Base-by-base conservation (phyloP, 2,888 invertebrate genomes). In the Podotricha telesiphe region DNA sequence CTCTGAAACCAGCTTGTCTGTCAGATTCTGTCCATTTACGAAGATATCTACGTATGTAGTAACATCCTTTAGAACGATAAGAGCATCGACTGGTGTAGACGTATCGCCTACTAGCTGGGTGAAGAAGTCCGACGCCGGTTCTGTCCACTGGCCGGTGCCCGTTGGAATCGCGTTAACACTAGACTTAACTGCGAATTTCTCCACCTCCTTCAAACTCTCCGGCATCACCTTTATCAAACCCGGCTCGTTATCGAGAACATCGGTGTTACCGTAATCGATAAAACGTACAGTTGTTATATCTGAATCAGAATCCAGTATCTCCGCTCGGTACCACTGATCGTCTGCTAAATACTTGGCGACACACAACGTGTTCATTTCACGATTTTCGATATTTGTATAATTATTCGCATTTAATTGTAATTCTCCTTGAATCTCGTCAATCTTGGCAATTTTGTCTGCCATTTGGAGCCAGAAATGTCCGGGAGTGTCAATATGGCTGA, bases 311-410 rank as follows among this genome's bases (percentile, higher is more conserved):
- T 97, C 97, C 50, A 98, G 94, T 10, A 99, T 96, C 81, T 95
- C 95, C 0, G 98, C 99, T 69, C 99, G 94, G 85, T 99, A 99
- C 99, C 99, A 99, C 73, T 95, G 94, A 50, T 96, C 95, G 81
- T 99, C 98, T 1, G 95, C 95, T 0, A 95, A 94, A 84, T 97
- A 98, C 79, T 96, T 95, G 0, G 98, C 98, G 59, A 95, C 93
- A 77, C 96, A 97, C 0, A 95, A 79, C 0, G 94, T 94, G 8
- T 95, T 95, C 67, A 94, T 89, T 56, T 94, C 94, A 1, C 94
- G 93, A 65, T 84, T 94, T 67, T 94, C 93, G 11, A 96, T 83
- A 47, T 94, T 92, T 0, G 93, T 82, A 80, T 95, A 93, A 0
- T 85, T 82, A 0, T 85, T 81, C 0, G 94, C 94, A 10, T 93